Evolutionary conservation across 2,797 vertebrate species (phyloP), one percentile per base, ranked within the genome.

Genomic region (Neosalanx taihuensis): DNA sequence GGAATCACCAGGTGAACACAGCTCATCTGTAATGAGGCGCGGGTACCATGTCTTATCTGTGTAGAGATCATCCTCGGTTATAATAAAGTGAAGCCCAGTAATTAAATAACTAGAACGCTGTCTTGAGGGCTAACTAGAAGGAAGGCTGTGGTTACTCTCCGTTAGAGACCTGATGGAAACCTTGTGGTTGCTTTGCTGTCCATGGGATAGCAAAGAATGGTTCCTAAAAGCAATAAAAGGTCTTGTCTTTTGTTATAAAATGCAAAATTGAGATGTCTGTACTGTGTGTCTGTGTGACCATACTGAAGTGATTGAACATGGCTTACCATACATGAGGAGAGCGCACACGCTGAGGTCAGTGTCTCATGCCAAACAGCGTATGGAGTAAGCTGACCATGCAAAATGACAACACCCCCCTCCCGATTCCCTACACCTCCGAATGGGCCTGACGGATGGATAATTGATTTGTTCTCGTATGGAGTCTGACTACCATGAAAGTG

Each of bases 381-480:
- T 49, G 12, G 37, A 18, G 18, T 31, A n/a, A 26, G 41, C 79
- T 82, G 83, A 84, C 72, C 73, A 49, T 71, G 81, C 83, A 87
- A 83, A 86, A 79, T 41, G 5, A 1, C 30, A 17, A 15, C 18
- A 20, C 18, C 23, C 23, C 41, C 51, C 13, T 35, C 41, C 20
- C 4, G 29, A 53, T 20, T 76, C 76, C 60, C 67, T 23, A 3
- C 69, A 49, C 63, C 67, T 9, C 18, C 3, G 20, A 18, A 46
- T 23, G 33, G 71, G 33, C 15, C 68, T 77, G 64, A 71, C 72
- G 23, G 17, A 56, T 53, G 67, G 46, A 41, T 71, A n/a, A n/a
- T 72, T 79, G 78, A 84, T 86, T 82, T 76, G 57, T 65, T 78
- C 78, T 71, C 15, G 37, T 70, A 6, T 76, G 76, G 64, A 77